Conservation (phyloP, 2,113 vertebrate genomes). For the Alosa alosa region DNA sequence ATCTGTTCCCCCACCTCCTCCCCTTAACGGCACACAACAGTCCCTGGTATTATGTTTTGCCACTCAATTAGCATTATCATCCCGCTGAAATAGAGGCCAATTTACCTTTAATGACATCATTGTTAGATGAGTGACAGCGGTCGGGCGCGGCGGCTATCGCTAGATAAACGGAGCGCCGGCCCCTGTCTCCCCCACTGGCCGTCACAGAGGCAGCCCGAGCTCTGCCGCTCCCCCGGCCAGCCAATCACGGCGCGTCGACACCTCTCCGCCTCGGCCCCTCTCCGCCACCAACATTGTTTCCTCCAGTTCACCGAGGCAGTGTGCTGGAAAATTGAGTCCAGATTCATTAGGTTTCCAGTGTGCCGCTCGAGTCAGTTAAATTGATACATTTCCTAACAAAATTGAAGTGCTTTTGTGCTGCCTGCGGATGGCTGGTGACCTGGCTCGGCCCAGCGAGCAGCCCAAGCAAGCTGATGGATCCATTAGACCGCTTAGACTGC, state of each 20-base stretch:
- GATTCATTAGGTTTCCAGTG: constrained; percentile 99
- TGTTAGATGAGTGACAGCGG: constrained; percentile 95
- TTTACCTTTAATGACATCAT: constrained; percentile 99
- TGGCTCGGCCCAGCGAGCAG: constrained; percentile 98
- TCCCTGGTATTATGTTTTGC: constrained; percentile 99
- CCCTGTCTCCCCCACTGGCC: constrained; percentile 77
- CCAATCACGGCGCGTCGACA: constrained; percentile 73
- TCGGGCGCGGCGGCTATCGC: constrained; percentile 79
- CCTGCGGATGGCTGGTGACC: constrained; percentile 99
- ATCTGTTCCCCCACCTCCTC: constrained; percentile 93
- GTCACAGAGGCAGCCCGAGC: constrained; percentile 63
- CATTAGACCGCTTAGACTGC: constrained; percentile 97
- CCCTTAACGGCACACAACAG: constrained; percentile 92
- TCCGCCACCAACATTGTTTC: constrained; percentile 93
- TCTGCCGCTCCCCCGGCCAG: constrained; percentile 56
- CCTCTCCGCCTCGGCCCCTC: constrained; percentile 80
- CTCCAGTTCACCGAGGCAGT: constrained; percentile 95
- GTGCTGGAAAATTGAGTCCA: constrained; percentile 99
- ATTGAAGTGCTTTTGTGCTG: constrained; percentile 99
- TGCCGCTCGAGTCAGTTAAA: constrained; percentile 99
- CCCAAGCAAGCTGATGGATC: constrained; percentile 98
- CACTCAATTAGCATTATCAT: constrained; percentile 99
- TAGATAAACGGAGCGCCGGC: constrained; percentile 77
- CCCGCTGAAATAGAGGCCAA: constrained; percentile 99
- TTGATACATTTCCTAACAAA: constrained; percentile 99